Percentiles rank a stretch among this genome's conserved stretches.
These are phyloP conservation scores for Trialeurodes vaporariorum DNA, from an alignment of 1,140 invertebrate species.

Conservation along the genomic window DNA sequence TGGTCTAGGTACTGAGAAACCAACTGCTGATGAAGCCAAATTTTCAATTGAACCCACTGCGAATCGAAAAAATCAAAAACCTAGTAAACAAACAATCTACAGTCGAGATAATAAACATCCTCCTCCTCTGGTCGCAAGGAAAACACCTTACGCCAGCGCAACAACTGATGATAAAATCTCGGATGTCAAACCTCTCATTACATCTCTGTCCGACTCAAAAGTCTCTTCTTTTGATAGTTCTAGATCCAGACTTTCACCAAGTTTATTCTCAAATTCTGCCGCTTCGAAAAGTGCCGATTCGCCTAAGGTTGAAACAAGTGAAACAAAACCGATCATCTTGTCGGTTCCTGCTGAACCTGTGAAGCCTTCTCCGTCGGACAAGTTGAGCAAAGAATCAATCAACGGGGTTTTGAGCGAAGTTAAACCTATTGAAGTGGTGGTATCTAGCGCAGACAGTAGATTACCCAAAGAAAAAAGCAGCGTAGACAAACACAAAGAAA, in stretches of 20 bases:
- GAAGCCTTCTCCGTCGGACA: too few species aligned
- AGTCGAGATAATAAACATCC: too few species aligned
- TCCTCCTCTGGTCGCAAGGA: neutral
- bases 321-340: neutral
- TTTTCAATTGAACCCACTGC: too few species aligned
- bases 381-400: neutral
- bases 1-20: too few species aligned
- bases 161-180: neutral
- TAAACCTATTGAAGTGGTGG: neutral
- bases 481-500: too few species aligned
- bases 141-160: neutral
- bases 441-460: too few species aligned
- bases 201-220: neutral
- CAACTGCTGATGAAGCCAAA: too few species aligned
- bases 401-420: neutral
- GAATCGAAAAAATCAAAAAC: too few species aligned
- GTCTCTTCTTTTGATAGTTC: neutral
- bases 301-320: neutral
- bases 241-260: neutral
- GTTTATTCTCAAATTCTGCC: neutral
- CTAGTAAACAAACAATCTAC: neutral
- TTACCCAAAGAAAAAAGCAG: neutral
- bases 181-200: neutral
- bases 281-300: too few species aligned
- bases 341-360: too few species aligned